Percentiles rank a stretch among this genome's conserved stretches.
Conservation (phyloP, 1,140 invertebrate species). For the Anastatus disparis region DNA sequence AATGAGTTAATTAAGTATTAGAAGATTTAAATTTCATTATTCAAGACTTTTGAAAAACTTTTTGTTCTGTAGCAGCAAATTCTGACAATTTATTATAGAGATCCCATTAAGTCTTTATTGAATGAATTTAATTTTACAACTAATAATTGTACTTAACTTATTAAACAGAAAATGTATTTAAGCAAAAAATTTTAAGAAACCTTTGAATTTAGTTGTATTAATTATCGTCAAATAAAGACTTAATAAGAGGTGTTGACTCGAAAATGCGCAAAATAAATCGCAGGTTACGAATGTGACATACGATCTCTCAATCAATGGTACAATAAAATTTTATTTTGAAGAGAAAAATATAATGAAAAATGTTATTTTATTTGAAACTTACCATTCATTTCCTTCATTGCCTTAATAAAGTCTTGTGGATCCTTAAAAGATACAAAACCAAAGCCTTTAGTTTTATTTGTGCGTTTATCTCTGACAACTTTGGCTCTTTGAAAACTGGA, state of each 20-base stretch:
- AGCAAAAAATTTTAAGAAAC: no score
- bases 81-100: no score
- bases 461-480: slow-evolving; percentile 95
- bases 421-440: slow-evolving; percentile 99
- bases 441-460: slow-evolving; percentile 98
- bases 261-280: not conserved
- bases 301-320: slow-evolving; percentile 10
- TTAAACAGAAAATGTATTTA: no score
- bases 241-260: not conserved
- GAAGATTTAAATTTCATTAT: no score
- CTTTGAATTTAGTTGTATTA: no score
- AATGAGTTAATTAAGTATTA: no score
- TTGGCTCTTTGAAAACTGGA: slow-evolving; percentile 94
- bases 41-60: no score
- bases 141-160: slow-evolving; percentile 4
- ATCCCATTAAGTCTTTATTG: no score
- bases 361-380: slow-evolving; percentile 57
- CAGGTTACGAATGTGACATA: not conserved
- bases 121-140: no score
- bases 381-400: slow-evolving; percentile 99
- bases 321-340: slow-evolving; percentile 42
- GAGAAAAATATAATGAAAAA: slow-evolving; percentile 24
- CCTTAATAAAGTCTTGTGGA: slow-evolving; percentile 96
- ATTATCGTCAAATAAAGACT: not conserved
- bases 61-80: no score